Percentiles rank a stretch among this genome's conserved stretches.
These are phyloP conservation scores for Damaliscus lunatus DNA, from an alignment of 2,113 vertebrate species.

Conservation along the genomic window DNA sequence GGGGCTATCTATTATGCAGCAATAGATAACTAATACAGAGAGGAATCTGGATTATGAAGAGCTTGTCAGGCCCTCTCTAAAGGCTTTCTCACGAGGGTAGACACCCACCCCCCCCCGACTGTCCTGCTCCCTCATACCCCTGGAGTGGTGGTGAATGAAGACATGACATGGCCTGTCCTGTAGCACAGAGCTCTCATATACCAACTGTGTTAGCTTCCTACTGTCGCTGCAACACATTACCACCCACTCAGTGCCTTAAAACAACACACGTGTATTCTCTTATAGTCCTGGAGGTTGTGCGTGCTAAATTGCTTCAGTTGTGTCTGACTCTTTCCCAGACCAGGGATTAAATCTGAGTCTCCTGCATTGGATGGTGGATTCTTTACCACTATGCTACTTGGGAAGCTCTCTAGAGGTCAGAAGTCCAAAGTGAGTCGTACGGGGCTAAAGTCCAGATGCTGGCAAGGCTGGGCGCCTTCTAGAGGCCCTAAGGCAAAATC, in stretches of 20 bases:
- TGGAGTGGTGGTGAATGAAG: background rate
- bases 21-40: background rate
- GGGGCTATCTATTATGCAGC: background rate
- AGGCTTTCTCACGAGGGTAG: background rate
- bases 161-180: background rate
- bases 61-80: background rate
- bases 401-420: background rate
- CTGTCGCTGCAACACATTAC: background rate
- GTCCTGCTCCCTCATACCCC: background rate
- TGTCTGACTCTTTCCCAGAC: background rate
- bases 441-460: background rate
- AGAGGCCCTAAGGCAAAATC: background rate
- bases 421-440: background rate
- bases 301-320: background rate
- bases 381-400: background rate
- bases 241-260: background rate
- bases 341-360: background rate
- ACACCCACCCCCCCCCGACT: rapidly evolving
- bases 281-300: background rate
- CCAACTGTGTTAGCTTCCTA: background rate
- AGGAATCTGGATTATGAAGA: background rate
- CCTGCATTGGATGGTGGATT: background rate
- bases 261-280: background rate
- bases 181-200: background rate
- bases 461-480: background rate